These are phyloP conservation scores for Brachionus rotundiformis DNA, from an alignment of 1,140 invertebrate genomes.

Conservation along the genomic window DNA sequence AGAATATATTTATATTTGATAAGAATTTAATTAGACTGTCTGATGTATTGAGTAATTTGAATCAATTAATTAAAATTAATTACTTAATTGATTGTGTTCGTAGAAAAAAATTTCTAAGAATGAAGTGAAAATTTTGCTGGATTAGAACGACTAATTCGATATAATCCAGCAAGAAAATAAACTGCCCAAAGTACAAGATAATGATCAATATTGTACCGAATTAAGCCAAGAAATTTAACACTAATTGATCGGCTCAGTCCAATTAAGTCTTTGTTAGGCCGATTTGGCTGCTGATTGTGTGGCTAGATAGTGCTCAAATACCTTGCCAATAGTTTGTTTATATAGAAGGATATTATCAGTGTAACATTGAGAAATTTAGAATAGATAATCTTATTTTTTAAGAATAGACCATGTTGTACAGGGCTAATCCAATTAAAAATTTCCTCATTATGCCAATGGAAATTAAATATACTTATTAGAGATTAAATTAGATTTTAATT, in stretches of 20 bases:
- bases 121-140: conserved; percentile 17
- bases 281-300: background rate
- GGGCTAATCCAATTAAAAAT: background rate
- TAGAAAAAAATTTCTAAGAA: background rate
- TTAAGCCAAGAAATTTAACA: background rate
- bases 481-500: background rate
- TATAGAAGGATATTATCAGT: conserved; percentile 20
- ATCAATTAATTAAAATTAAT: conserved; percentile 31
- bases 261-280: background rate
- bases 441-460: background rate
- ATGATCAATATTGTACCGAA: conserved; percentile 36
- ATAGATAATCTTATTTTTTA: conserved; percentile 17
- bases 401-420: background rate
- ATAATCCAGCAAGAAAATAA: background rate
- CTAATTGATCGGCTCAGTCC: conserved; percentile 9
- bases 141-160: conserved; percentile 30
- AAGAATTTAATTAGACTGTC: conserved; percentile 24
- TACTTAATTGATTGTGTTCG: conserved; percentile 10
- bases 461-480: background rate
- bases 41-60: conserved; percentile 26
- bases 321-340: background rate
- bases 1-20: background rate
- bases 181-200: background rate
- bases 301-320: background rate
- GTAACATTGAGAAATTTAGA: conserved; percentile 21